Percentiles rank a stretch among this genome's conserved stretches.
These are phyloP conservation scores for Nothobranchius furzeri DNA, from an alignment of 2,113 vertebrate species.

Conservation along the genomic window DNA sequence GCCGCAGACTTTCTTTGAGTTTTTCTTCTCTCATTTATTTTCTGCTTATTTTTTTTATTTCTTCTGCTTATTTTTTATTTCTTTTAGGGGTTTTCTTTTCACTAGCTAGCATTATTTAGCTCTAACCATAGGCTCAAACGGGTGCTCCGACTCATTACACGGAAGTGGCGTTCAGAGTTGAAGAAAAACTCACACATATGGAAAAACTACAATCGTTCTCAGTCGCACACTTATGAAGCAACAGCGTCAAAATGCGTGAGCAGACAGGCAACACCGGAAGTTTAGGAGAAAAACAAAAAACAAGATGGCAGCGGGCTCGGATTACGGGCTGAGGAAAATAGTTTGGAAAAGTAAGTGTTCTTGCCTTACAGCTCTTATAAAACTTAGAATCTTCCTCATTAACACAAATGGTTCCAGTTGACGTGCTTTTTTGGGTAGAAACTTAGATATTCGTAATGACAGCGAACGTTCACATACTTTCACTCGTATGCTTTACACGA, in stretches of 20 bases:
- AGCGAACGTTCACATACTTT: background rate
- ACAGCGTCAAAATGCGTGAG: conserved; percentile 35
- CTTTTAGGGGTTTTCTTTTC: too few relatives aligned
- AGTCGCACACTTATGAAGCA: conserved; percentile 47
- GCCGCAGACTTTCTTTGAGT: too few relatives aligned
- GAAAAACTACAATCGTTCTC: background rate
- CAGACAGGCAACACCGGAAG: conserved; percentile 2
- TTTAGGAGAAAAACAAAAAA: conserved; percentile 48
- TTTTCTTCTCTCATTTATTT: too few relatives aligned
- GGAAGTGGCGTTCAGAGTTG: background rate
- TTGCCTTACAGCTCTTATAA: too few relatives aligned
- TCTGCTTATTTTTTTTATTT: too few relatives aligned
- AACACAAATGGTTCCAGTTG: rapidly evolving
- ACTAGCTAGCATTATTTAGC: too few relatives aligned
- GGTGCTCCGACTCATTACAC: too few relatives aligned
- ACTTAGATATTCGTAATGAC: background rate
- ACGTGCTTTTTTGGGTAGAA: background rate
- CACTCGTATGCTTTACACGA: background rate
- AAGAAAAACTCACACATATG: background rate
- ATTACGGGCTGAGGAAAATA: conserved; percentile 74
- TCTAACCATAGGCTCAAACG: too few relatives aligned
- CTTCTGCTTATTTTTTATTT: too few relatives aligned
- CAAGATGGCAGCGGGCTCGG: conserved; percentile 77
- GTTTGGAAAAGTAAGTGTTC: conserved; percentile 82
- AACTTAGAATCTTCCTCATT: background rate